Evolutionary conservation across 1,140 invertebrate species (phyloP).

Genomic region (Zaprionus gabonicus): DNA sequence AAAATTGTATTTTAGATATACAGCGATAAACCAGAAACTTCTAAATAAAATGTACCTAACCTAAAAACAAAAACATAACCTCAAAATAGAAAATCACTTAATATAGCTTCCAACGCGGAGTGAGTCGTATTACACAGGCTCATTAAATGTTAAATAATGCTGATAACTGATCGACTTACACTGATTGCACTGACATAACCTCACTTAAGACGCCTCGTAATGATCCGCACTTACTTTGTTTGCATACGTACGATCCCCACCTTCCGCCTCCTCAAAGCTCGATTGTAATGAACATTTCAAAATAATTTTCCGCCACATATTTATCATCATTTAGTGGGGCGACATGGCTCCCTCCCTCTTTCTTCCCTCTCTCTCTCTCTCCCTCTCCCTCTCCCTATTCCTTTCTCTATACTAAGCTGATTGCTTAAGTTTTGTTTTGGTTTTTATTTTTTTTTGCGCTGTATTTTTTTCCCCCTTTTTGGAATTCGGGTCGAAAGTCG

Average conservation of each 20-base stretch:
- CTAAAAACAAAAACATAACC: background rate
- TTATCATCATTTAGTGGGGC: slow-evolving; percentile 45
- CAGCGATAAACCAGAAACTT: background rate
- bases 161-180: slow-evolving; percentile 7
- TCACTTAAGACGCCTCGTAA: slow-evolving; percentile 1
- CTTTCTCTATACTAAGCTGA: slow-evolving; percentile 42
- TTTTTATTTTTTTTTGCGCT: slow-evolving; percentile 31
- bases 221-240: slow-evolving; percentile 3
- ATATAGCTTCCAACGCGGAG: background rate
- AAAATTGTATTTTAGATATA: too few relatives aligned
- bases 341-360: background rate
- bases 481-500: slow-evolving; percentile 38
- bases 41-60: background rate
- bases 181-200: slow-evolving; percentile 6
- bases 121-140: background rate
- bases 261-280: background rate
- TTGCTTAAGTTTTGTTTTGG: slow-evolving; percentile 21
- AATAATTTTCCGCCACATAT: slow-evolving; percentile 45
- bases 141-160: slow-evolving; percentile 7
- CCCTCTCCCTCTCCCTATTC: background rate
- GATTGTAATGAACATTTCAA: slow-evolving; percentile 32
- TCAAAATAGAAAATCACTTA: background rate
- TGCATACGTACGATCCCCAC: slow-evolving; percentile 4
- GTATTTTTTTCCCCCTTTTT: slow-evolving; percentile 9
- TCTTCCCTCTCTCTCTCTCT: slow-evolving; percentile 39